phyloP scores from a whole-genome alignment of 2,113 vertebrate species.

The Pungitius pungitius region DNA sequence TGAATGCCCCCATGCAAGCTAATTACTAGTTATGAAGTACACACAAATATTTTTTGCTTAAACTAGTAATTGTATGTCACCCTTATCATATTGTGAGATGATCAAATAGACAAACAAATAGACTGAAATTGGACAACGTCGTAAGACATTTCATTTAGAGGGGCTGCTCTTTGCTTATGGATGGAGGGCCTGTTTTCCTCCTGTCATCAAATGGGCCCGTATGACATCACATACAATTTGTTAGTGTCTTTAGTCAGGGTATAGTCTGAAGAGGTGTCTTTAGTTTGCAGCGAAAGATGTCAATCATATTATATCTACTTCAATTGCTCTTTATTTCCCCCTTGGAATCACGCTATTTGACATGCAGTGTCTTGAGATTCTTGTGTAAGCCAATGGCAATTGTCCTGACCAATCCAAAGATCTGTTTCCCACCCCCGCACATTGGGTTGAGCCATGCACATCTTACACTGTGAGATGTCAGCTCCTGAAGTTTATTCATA shows the following conservation, averaged over 20 bases:
- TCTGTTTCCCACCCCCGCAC: neutral
- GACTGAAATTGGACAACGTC: neutral
- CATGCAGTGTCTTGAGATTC: constrained; percentile 6
- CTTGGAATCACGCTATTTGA: constrained; percentile 1
- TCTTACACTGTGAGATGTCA: constrained; percentile 35
- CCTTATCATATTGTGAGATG: neutral
- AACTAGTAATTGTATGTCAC: neutral
- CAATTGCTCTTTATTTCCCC: constrained; percentile 19
- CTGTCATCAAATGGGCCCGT: neutral
- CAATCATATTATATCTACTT: constrained; percentile 20
- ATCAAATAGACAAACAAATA: neutral
- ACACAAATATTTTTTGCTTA: neutral
- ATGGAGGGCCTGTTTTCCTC: neutral
- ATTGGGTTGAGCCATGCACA: constrained; percentile 3
- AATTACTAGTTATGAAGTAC: neutral
- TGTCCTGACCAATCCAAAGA: constrained; percentile 18
- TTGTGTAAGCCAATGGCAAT: neutral
- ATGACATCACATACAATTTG: neutral
- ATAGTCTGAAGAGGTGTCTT: no score
- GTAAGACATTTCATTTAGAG: neutral
- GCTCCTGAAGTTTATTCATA: constrained; percentile 24
- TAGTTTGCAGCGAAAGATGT: no score
- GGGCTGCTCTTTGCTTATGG: neutral
- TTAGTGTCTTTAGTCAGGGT: no score
- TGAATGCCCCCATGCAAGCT: neutral